These are phyloP conservation scores for Rhombomys opimus DNA, from an alignment of 2,113 vertebrate species.

Conservation along the genomic window DNA sequence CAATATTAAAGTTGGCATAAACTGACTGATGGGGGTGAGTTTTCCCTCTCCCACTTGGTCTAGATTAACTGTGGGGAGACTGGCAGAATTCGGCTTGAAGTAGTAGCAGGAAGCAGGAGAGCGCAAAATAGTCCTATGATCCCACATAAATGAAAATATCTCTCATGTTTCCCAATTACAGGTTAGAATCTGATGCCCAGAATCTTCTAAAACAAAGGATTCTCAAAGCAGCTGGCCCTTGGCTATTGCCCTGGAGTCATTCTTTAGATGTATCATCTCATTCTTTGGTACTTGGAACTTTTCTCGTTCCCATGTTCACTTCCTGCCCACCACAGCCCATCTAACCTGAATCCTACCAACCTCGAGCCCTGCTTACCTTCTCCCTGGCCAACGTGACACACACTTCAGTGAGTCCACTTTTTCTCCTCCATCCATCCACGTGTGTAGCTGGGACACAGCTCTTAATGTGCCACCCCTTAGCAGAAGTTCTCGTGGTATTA, in stretches of 20 bases:
- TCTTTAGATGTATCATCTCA: background rate
- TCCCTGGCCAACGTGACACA: background rate
- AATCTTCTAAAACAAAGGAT: constrained; percentile 11
- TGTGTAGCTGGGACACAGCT: background rate
- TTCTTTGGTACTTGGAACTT: background rate
- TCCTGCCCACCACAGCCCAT: background rate
- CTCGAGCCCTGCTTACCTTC: background rate
- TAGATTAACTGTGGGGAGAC: background rate
- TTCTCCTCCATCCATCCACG: background rate
- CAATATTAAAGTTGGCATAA: background rate
- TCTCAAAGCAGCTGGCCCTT: background rate
- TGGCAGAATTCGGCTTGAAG: background rate
- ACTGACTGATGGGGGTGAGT: background rate
- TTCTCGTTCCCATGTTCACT: background rate
- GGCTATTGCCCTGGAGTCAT: background rate
- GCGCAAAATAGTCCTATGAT: background rate
- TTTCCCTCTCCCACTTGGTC: background rate
- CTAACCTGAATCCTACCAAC: background rate
- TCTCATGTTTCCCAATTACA: background rate
- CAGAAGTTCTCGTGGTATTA: background rate
- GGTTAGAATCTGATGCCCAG: background rate
- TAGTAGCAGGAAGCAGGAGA: background rate
- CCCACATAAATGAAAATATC: background rate
- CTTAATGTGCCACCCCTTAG: background rate
- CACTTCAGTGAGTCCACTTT: too few relatives aligned